Base-by-base conservation (phyloP, 2,797 vertebrate species). In the Trachurus trachurus region DNA sequence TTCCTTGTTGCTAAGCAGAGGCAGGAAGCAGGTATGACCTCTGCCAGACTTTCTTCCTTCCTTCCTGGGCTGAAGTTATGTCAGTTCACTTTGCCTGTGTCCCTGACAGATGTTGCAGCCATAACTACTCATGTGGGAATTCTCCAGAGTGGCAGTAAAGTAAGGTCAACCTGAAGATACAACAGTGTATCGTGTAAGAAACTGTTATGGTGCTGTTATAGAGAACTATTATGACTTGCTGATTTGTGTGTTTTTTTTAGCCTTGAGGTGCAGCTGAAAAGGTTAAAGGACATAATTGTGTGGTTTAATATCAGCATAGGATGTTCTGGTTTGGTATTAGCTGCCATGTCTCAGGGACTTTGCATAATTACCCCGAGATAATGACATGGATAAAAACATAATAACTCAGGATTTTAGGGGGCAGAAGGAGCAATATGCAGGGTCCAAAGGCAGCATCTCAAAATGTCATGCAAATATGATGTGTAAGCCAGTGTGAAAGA, bases 11-110 rank as follows among this genome's bases (percentile, higher is more conserved):
- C 64, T 66, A 50, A 22, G 74, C 60, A 34, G 62, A 70, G 29
- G 61, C 70, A 37, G 86, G 84, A 89, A 85, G 77, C 59, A 52
- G 66, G 63, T 78, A 60, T 13, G 40, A 71, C 53, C 65, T 17
- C 3, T 1, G 6, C 22, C 34, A 31, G 31, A 71, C 73, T 47
- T 19, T 61, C 77, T 80, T 91, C 83, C 70, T 80, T 91, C 83
- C 70, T 82, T 91, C 82, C 70, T 40, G 21, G 22, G 2, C 3
- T 50, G 42, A 78, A 62, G 39, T 34, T 70, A 13, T 70, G 29
- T 53, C 39, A 17, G 47, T 69, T 68, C 37, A 70, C 60, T 50
- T 21, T 54, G 45, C 39, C 34, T 66, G 63, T 13, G 63, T 63
- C 7, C 26, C 26, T 59, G 56, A 75, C 39, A 69, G n/a, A 13